Evolutionary conservation across 1,140 invertebrate genomes (phyloP), one percentile per base, ranked within the genome.

Genomic region (Episyrphus balteatus): DNA sequence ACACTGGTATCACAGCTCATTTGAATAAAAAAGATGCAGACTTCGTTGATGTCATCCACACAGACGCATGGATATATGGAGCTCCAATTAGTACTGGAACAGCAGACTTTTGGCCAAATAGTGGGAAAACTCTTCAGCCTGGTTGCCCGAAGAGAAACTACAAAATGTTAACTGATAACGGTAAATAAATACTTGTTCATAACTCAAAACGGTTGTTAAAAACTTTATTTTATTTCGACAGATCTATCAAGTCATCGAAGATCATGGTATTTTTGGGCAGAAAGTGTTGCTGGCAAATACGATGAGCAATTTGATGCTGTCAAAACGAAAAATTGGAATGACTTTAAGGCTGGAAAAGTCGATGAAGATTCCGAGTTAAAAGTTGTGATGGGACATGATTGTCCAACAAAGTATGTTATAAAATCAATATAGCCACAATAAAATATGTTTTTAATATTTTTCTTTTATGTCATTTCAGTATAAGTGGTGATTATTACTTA

Each of bases 31-130:
- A 62, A 33, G 81, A 85, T 58, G 81, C 79, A 0, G 66, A 74
- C 17, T 80, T 82, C 42, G 80, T 83, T 3, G 81, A 83, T 55
- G 71, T 81, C 0, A 82, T 84, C 46, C 82, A 85, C 53, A 81
- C 82, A 1, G 80, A 84, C 52, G 79, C 75, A 2, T 65, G 62
- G 62, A 54, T 72, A 0, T 79, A 78, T 49, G 77, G 77, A 0
- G 73, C 73, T 1, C 73, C 73, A 0, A 68, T 71, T 1, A 53
- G 67, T 17, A 78, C 75, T 0, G 78, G 78, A 2, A 76, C 75
- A 0, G 77, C 68, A 2, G 78, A 81, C 52, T 80, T 80, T 60
- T 80, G 75, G 74, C 76, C 78, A 0, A 81, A 81, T 52, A 70
- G 73, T 1, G 78, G 78, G 0, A 71, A 69, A 30, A 73, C 72